Evolutionary conservation across 2,888 invertebrate species (phyloP).

Genomic region (Cheilosia urbana): DNA sequence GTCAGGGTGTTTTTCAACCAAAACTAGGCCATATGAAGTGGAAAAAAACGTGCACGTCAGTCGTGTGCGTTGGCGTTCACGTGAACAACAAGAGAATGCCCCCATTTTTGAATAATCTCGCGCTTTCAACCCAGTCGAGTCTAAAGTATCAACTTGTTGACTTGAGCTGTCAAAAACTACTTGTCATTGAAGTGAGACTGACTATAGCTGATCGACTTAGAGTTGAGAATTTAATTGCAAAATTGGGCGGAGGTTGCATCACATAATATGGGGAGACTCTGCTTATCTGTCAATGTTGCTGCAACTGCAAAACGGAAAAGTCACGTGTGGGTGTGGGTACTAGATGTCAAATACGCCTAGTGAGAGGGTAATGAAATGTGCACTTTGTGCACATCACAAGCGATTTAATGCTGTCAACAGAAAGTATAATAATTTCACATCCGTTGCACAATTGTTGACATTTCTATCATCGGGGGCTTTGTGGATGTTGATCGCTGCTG

Average conservation of each 20-base stretch:
- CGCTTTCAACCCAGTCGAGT: neutral
- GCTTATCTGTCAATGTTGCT: too few species aligned
- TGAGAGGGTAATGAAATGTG: neutral
- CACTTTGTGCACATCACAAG: neutral
- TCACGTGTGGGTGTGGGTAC: too few species aligned
- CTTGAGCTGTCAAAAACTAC: neutral
- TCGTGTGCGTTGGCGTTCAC: constrained; percentile 27
- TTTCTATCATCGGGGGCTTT: neutral
- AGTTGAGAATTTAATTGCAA: neutral
- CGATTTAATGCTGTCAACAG: neutral
- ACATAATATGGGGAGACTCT: too few species aligned
- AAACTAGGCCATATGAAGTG: constrained; percentile 32
- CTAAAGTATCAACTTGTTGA: constrained; percentile 3
- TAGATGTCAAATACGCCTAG: too few species aligned
- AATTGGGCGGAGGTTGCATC: neutral
- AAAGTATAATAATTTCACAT: neutral
- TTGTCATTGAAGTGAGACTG: neutral
- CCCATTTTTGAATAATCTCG: constrained; percentile 5
- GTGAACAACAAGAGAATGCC: constrained; percentile 3
- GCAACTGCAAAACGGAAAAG: too few species aligned
- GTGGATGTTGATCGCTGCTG: neutral
- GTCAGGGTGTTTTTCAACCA: constrained; percentile 3
- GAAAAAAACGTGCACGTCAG: constrained; percentile 36
- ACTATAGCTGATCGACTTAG: neutral
- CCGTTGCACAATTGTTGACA: neutral